These are phyloP conservation scores for Leuciscus idus DNA, from an alignment of 2,113 vertebrate species.

Conservation along the genomic window DNA sequence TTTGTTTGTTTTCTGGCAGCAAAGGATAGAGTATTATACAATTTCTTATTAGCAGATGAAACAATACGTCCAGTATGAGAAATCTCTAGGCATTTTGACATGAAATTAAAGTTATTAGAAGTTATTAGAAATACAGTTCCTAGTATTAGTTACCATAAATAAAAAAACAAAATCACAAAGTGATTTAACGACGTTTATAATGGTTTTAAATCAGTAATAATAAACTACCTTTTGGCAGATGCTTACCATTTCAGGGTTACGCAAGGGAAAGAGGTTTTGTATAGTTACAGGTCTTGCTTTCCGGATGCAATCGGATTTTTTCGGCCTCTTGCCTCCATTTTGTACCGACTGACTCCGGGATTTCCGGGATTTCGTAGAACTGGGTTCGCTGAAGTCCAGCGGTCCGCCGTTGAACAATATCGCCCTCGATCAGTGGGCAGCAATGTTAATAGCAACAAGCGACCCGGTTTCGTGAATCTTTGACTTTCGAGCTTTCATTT, in stretches of 20 bases:
- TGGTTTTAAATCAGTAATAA: background rate
- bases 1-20: too few relatives aligned
- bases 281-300: background rate
- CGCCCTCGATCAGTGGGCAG: background rate
- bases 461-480: background rate
- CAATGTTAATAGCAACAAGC: background rate
- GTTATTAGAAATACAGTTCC: background rate
- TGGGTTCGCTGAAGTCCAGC: constrained; percentile 43
- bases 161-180: background rate
- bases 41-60: too few relatives aligned
- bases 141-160: background rate
- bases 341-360: constrained; percentile 62
- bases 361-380: constrained; percentile 72
- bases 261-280: background rate
- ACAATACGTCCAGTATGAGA: too few relatives aligned
- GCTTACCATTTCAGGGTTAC: background rate
- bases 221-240: background rate
- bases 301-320: constrained; percentile 46
- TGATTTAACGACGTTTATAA: background rate
- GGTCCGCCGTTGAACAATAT: background rate
- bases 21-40: too few relatives aligned
- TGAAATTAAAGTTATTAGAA: background rate
- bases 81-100: background rate
- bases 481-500: background rate
- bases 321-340: constrained; percentile 73